Percentiles rank a stretch among this genome's conserved stretches.
Evolutionary conservation across 2,797 vertebrate genomes (phyloP).

Genomic region (Propithecus deckenii): DNA sequence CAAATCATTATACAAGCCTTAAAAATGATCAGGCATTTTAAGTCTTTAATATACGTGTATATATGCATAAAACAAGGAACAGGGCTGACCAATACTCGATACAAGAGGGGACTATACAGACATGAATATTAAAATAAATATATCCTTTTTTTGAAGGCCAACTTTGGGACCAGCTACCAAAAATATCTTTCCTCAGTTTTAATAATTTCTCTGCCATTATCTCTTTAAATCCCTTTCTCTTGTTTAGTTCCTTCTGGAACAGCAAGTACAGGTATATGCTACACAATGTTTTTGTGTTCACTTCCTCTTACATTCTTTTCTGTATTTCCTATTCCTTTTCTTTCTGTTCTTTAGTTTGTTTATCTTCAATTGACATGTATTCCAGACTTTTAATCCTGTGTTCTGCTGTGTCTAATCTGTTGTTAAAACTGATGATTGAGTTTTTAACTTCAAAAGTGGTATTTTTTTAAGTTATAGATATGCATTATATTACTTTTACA

Average conservation of each 20-base stretch:
- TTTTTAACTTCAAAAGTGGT: neutral
- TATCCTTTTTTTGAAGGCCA: neutral
- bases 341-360: neutral
- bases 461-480: neutral
- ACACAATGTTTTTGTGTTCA: neutral
- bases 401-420: neutral
- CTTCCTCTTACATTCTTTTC: neutral
- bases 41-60: neutral
- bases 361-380: neutral
- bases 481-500: neutral
- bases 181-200: neutral
- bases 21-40: neutral
- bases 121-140: neutral
- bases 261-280: neutral
- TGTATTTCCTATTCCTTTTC: neutral
- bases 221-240: neutral
- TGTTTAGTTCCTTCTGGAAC: neutral
- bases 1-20: neutral
- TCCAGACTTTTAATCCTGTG: neutral
- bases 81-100: neutral
- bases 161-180: neutral
- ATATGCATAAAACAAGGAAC: neutral
- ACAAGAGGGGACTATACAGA: neutral
- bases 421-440: neutral
- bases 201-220: neutral